phyloP scores from a whole-genome alignment of 2,113 vertebrate species.

The Psettodes erumei region DNA sequence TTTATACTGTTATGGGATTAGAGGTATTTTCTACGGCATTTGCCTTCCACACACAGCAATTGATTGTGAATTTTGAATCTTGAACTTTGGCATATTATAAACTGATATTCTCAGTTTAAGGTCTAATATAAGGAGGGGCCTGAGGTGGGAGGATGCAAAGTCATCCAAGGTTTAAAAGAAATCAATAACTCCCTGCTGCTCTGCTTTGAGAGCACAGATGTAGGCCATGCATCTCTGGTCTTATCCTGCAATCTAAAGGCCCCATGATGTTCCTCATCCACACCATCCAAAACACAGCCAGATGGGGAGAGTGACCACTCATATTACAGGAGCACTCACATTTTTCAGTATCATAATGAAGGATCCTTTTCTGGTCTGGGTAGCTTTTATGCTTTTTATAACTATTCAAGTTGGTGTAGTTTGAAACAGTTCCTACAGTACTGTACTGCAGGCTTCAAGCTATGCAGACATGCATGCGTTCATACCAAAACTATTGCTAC shows the following conservation, averaged over 20 bases:
- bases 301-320: not conserved
- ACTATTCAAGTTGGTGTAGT: not conserved
- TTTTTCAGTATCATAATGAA: not conserved
- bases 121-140: not conserved
- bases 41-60: not conserved
- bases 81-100: not conserved
- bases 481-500: no score
- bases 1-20: not conserved
- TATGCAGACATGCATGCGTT: not conserved
- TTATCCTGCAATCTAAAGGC: constrained; percentile 52
- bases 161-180: constrained; percentile 5
- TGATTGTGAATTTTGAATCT: not conserved
- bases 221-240: constrained; percentile 21
- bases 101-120: not conserved
- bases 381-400: not conserved
- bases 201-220: constrained; percentile 19
- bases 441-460: not conserved
- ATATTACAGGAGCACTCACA: not conserved
- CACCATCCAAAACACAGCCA: not conserved
- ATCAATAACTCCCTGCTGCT: constrained; percentile 16
- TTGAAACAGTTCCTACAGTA: not conserved
- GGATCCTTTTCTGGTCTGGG: not conserved
- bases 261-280: constrained; percentile 20
- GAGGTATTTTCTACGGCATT: not conserved
- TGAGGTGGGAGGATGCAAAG: constrained; percentile 8